Evolutionary conservation across 2,888 invertebrate species (phyloP), one percentile per base, ranked within the genome.

Genomic region (Anoplius nigerrimus): DNA sequence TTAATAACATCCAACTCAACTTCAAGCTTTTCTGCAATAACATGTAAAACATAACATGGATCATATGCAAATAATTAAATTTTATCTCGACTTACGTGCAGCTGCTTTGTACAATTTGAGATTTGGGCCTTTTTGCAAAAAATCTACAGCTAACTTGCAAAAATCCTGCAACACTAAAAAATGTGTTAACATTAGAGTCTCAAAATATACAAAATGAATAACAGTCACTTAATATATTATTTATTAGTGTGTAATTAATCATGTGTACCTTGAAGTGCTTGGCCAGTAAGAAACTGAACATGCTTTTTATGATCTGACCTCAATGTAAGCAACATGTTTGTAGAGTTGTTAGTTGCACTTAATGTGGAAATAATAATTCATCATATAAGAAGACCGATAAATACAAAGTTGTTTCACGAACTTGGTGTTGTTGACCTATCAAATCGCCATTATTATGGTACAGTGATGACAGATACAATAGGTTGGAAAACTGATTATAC

Each of bases 91-190:
- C 89, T 87, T 86, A 92, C 92, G 92, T 64, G 94, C 92, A 66
- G 93, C 93, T 65, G 91, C 90, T 55, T 86, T 89, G 80, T 92
- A 93, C 66, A 93, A 89, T 85, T 93, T 93, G 15, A 89, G 81
- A 87, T 93, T 93, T 20, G 91, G 90, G 16, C 94, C 94, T 89
- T 93, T 93, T 69, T 91, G 91, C 27, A 94, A 82, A 85, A 92
- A 94, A 82, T 94, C 93, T 69, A 92, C 88, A 0, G 93, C 90
- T 62, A 94, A 86, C 86, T 93, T 93, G 85, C 94, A 94, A 83
- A 94, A 94, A 86, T 94, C 93, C 66, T 92, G 91, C 20, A 94
- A 84, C 74, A 94, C 94, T 94, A n/a, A n/a, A 56, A 0, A 16
- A 56, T 62, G 45, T 52, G 34, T 21, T 18, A 43, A 22, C 42